These are phyloP conservation scores for Lepidotrigona ventralis DNA, from an alignment of 1,140 invertebrate species.

Conservation along the genomic window DNA sequence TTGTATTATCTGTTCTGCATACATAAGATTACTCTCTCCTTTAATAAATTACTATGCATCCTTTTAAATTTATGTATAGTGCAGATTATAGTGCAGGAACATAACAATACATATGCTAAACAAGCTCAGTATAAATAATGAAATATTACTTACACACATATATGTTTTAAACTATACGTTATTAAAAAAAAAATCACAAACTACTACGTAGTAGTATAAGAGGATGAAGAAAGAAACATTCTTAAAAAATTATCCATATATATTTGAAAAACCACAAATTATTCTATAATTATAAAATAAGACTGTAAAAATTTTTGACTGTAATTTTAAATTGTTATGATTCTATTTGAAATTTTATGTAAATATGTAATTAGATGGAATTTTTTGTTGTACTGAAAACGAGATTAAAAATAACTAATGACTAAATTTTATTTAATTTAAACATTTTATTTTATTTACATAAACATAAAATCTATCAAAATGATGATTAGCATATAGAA, in stretches of 20 bases:
- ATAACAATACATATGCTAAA: background rate
- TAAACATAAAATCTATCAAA: background rate
- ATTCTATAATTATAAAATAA: background rate
- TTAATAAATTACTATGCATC: constrained; percentile 1
- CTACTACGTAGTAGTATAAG: background rate
- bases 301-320: background rate
- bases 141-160: background rate
- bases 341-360: background rate
- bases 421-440: background rate
- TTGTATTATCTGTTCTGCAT: background rate
- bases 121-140: background rate
- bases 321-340: background rate
- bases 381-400: background rate
- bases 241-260: background rate
- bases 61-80: too few species aligned
- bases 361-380: constrained; percentile 2
- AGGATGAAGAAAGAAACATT: background rate
- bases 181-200: background rate
- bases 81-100: background rate
- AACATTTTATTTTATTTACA: too few species aligned
- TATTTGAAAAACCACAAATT: background rate
- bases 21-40: background rate
- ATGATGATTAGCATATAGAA: background rate
- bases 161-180: background rate
- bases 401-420: too few species aligned